phyloP scores from a whole-genome alignment of 2,888 invertebrate genomes.

The Drosophila neonasuta region DNA sequence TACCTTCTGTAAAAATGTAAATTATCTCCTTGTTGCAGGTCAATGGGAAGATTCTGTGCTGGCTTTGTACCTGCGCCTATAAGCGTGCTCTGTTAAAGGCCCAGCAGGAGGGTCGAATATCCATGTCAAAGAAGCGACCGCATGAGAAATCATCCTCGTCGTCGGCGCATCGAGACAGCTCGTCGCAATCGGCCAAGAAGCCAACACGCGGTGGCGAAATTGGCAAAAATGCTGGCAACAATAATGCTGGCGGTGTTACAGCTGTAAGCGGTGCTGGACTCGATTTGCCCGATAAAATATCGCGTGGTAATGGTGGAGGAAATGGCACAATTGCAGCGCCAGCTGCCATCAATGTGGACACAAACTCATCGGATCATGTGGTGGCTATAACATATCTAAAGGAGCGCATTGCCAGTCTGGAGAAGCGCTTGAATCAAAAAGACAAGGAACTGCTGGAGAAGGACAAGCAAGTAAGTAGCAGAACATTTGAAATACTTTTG shows the following conservation, averaged over 20 bases:
- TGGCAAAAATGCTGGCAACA: slow-evolving; percentile 58
- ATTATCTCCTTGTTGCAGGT: slow-evolving; percentile 86
- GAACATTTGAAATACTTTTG: background rate
- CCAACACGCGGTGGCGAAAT: slow-evolving; percentile 80
- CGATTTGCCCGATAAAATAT: slow-evolving; percentile 80
- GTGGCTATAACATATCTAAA: slow-evolving; percentile 97
- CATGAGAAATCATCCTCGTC: slow-evolving; percentile 76
- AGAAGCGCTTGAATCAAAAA: slow-evolving; percentile 92
- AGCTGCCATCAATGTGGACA: slow-evolving; percentile 84
- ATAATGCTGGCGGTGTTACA: slow-evolving; percentile 52
- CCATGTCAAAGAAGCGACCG: slow-evolving; percentile 81
- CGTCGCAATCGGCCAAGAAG: slow-evolving; percentile 80
- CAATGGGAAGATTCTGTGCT: slow-evolving; percentile 96
- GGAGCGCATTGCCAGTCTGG: slow-evolving; percentile 95
- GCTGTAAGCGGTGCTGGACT: slow-evolving; percentile 69
- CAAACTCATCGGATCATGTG: slow-evolving; percentile 95
- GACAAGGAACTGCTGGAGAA: slow-evolving; percentile 93
- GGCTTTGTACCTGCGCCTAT: slow-evolving; percentile 96
- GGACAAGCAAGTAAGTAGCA: slow-evolving; percentile 90
- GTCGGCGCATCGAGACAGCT: slow-evolving; percentile 71
- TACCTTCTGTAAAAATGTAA: background rate
- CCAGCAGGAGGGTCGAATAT: slow-evolving; percentile 88
- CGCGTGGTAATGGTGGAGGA: slow-evolving; percentile 75
- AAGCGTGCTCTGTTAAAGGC: slow-evolving; percentile 96
- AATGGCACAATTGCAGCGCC: slow-evolving; percentile 76